Evolutionary conservation across 2,888 invertebrate genomes (phyloP), one percentile per base, ranked within the genome.

Genomic region (Cylindroiulus punctatus): DNA sequence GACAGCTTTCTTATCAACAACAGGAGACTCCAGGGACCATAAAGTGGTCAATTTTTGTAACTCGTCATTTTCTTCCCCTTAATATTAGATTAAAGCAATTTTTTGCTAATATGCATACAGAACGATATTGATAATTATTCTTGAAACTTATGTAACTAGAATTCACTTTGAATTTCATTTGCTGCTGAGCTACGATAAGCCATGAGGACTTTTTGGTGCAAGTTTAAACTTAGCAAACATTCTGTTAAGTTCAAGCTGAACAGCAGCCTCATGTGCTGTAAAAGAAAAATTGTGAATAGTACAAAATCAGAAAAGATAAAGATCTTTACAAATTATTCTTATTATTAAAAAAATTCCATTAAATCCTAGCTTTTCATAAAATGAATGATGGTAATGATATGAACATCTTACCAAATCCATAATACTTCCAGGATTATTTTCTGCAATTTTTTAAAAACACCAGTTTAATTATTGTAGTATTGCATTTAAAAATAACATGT

Each of bases 201-300:
- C 26, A 52, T 47, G n/a, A 86, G 84, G 7, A 26, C 32, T 17
- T 36, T 52, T 22, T 86, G 86, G 36, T 86, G 30, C 12, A 86
- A 47, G 30, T 86, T 86, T 17, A 86, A n/a, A 52, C 86, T 86
- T 19, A 86, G 19, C 17, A 86, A 17, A 40, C 82, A 82, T 26
- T 86, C 86, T 36, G 84, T 57, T 44, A 86, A 84, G 84, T 84
- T 84, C 30, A 86, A 82, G 44, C 82, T 86, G 17, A 26, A 19
- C 19, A 86, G 19, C 19, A 86, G 30, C 12, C 47, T 86, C 7
- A 5, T 32, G n/a, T 83, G n/a, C 86, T 85, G n/a, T 22, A 32
- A 85, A 32, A 82, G n/a, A 32, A 82, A 32, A 22, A 47, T 17
- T 2, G 1, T 17, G 22, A 57, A n/a, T 8, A 57, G 57, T n/a